These are phyloP conservation scores for Clanis bilineata DNA, from an alignment of 2,888 invertebrate species.

Conservation along the genomic window DNA sequence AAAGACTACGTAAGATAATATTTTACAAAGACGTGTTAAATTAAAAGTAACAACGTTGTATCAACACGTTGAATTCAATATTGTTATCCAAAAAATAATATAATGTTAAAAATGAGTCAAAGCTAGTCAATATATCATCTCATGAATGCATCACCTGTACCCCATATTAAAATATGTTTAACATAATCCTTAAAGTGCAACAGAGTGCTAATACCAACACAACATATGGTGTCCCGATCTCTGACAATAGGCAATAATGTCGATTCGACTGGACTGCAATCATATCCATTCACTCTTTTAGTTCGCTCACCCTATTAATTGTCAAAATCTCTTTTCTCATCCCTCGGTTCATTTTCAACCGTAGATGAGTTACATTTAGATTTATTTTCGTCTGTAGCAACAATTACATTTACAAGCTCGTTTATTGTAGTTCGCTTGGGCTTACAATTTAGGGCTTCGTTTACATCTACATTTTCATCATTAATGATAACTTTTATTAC, in stretches of 20 bases:
- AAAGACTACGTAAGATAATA: too few species aligned
- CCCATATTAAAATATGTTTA: constrained; percentile 70
- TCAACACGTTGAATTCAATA: too few species aligned
- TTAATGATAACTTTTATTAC: constrained; percentile 31
- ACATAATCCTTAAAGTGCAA: constrained; percentile 54
- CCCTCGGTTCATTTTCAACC: constrained; percentile 31
- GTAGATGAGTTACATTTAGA: constrained; percentile 24
- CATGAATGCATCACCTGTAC: constrained; percentile 57
- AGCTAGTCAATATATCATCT: constrained; percentile 26
- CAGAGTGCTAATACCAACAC: constrained; percentile 62
- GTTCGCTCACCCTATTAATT: constrained; percentile 77
- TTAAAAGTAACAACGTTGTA: too few species aligned
- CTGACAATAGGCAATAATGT: constrained; percentile 54
- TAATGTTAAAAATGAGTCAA: neutral
- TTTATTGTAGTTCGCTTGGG: constrained; percentile 57
- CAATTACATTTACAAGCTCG: constrained; percentile 49
- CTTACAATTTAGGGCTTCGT: constrained; percentile 54
- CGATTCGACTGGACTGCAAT: constrained; percentile 50
- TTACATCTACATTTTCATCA: constrained; percentile 21
- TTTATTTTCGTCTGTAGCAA: constrained; percentile 27
- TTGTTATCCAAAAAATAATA: too few species aligned
- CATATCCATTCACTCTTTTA: constrained; percentile 64
- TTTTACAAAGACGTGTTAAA: too few species aligned
- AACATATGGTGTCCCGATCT: constrained; percentile 71
- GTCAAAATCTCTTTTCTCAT: constrained; percentile 52